These are phyloP conservation scores for Calycopis cecrops DNA, from an alignment of 1,140 invertebrate genomes.

Conservation along the genomic window DNA sequence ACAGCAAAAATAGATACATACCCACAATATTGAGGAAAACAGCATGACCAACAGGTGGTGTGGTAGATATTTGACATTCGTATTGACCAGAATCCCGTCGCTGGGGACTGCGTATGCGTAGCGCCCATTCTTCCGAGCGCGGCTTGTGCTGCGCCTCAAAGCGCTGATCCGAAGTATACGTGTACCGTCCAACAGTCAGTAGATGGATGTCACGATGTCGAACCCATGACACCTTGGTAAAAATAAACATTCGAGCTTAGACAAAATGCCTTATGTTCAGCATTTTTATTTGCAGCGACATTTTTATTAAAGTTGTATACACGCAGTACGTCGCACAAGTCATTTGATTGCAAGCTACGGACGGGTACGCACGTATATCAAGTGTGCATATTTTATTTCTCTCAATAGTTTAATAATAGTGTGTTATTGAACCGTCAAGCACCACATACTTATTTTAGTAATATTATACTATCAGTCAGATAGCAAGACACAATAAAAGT, in stretches of 20 bases:
- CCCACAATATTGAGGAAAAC: slow-evolving; percentile 87
- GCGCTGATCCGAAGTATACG: slow-evolving; percentile 90
- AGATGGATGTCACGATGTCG: slow-evolving; percentile 90
- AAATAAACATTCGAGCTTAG: background rate
- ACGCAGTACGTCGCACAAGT: no score
- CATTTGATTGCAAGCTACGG: no score
- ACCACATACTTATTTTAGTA: no score
- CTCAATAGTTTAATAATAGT: no score
- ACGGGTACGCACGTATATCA: no score
- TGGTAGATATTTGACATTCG: slow-evolving; percentile 92
- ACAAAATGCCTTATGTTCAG: background rate
- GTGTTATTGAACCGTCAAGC: no score
- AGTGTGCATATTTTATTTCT: no score
- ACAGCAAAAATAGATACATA: slow-evolving; percentile 73
- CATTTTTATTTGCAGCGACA: background rate
- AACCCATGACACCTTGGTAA: slow-evolving; percentile 90
- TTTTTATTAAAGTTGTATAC: no score
- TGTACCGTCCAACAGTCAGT: slow-evolving; percentile 88
- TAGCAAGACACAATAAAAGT: no score
- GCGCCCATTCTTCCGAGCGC: slow-evolving; percentile 76
- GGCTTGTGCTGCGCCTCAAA: slow-evolving; percentile 86
- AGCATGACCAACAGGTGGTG: slow-evolving; percentile 86
- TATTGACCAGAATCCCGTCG: slow-evolving; percentile 87
- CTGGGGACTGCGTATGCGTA: slow-evolving; percentile 77
- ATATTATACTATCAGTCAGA: no score